A percentile compares a stretch with the other conserved stretches of the same genome.
Evolutionary conservation across 1,140 invertebrate species (phyloP).

Genomic region (Sinella curviseta): DNA sequence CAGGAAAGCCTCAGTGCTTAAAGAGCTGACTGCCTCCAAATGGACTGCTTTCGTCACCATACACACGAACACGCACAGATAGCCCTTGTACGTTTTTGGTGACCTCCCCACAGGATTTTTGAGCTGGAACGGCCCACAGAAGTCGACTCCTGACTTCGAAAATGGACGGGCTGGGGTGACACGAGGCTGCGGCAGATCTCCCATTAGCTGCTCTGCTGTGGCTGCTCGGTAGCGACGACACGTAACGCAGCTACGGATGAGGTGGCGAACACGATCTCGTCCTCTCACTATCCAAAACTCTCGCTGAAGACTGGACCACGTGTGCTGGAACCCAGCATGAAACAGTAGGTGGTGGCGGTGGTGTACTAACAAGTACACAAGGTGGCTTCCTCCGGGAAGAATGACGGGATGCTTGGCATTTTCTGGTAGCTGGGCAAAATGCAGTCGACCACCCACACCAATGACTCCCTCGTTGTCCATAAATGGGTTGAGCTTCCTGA

Average conservation of each 20-base stretch:
- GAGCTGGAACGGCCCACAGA: constrained; percentile 50
- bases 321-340: background rate
- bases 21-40: constrained; percentile 43
- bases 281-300: background rate
- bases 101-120: background rate
- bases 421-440: too few relatives aligned
- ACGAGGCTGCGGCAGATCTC: background rate
- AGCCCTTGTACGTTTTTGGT: background rate
- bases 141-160: constrained; percentile 49
- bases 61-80: constrained; percentile 43
- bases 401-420: too few relatives aligned
- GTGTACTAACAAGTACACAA: too few relatives aligned
- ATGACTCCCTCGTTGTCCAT: too few relatives aligned
- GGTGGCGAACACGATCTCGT: background rate
- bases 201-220: background rate
- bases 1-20: constrained; percentile 43
- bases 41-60: constrained; percentile 46
- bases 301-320: background rate
- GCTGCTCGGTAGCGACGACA: background rate
- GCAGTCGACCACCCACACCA: too few relatives aligned
- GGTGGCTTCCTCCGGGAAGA: too few relatives aligned
- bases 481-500: too few relatives aligned
- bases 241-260: background rate
- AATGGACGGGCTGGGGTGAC: background rate
- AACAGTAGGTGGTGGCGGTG: background rate